Evolutionary conservation across 1,140 invertebrate species (phyloP).

Genomic region (Chlorops oryzae): DNA sequence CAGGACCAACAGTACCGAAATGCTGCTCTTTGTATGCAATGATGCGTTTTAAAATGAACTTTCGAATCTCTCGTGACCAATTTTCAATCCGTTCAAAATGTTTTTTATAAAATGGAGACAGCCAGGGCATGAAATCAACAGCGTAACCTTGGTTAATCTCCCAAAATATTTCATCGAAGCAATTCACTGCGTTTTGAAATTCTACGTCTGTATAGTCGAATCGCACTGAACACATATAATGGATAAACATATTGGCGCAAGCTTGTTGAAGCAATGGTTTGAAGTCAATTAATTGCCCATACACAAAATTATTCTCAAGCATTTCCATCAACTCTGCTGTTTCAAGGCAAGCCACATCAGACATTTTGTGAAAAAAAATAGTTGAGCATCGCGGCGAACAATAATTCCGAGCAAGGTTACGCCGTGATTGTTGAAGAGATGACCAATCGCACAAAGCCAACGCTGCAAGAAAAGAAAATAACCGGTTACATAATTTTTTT

Average conservation of each 20-base stretch:
- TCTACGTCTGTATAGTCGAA: slow-evolving; percentile 61
- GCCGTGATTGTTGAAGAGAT: slow-evolving; percentile 66
- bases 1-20: slow-evolving; percentile 53
- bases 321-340: slow-evolving; percentile 54
- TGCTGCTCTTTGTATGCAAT: slow-evolving; percentile 57
- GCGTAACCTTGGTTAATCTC: slow-evolving; percentile 86
- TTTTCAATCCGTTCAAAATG: slow-evolving; percentile 63
- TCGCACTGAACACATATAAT: slow-evolving; percentile 74
- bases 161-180: slow-evolving; percentile 82
- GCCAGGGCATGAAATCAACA: slow-evolving; percentile 80
- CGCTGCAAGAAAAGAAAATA: slow-evolving; percentile 57
- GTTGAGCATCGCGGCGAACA: slow-evolving; percentile 71
- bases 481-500: no score
- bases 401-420: slow-evolving; percentile 70
- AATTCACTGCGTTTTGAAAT: slow-evolving; percentile 61
- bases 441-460: slow-evolving; percentile 83
- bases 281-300: slow-evolving; percentile 47
- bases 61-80: slow-evolving; percentile 63
- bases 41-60: slow-evolving; percentile 69
- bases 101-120: slow-evolving; percentile 63
- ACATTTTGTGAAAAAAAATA: slow-evolving; percentile 61
- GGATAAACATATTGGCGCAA: slow-evolving; percentile 77
- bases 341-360: slow-evolving; percentile 58
- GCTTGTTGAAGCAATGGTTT: slow-evolving; percentile 62
- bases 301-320: slow-evolving; percentile 46